Conservation (phyloP, 1,140 invertebrate genomes). For the Zaprionus kolodkinae region DNA sequence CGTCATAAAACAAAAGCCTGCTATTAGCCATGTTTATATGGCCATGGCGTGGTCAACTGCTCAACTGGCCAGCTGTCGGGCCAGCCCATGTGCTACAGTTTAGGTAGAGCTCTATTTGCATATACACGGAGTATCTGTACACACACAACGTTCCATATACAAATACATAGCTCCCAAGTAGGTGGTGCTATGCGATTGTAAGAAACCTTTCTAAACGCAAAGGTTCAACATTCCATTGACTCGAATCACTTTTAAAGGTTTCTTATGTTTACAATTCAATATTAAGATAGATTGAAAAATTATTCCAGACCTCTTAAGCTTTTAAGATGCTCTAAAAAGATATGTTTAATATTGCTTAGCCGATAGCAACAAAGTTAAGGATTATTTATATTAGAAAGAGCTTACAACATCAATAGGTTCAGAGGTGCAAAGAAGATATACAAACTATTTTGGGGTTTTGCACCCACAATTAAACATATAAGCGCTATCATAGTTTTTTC, state of each 20-base stretch:
- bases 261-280: background rate
- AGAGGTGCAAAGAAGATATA: background rate
- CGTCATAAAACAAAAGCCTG: slow-evolving; percentile 71
- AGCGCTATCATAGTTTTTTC: too few species aligned
- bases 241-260: background rate
- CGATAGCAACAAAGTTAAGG: background rate
- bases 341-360: too few species aligned
- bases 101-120: slow-evolving; percentile 69
- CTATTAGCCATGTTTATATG: slow-evolving; percentile 61
- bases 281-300: background rate
- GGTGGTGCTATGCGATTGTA: background rate
- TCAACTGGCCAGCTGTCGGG: slow-evolving; percentile 55
- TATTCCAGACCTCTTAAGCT: background rate
- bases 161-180: background rate
- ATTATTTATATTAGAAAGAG: background rate
- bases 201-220: slow-evolving; percentile 29
- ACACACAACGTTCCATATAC: too few species aligned
- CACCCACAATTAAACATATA: too few species aligned
- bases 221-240: slow-evolving; percentile 10
- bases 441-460: background rate
- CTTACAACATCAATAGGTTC: too few species aligned
- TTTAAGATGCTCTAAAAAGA: background rate
- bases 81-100: slow-evolving; percentile 74
- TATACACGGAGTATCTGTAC: slow-evolving; percentile 39
- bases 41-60: slow-evolving; percentile 62